Evolutionary conservation across 92 coral and sea anemone genomes (phyloP).

Genomic region (Porites evermanni): DNA sequence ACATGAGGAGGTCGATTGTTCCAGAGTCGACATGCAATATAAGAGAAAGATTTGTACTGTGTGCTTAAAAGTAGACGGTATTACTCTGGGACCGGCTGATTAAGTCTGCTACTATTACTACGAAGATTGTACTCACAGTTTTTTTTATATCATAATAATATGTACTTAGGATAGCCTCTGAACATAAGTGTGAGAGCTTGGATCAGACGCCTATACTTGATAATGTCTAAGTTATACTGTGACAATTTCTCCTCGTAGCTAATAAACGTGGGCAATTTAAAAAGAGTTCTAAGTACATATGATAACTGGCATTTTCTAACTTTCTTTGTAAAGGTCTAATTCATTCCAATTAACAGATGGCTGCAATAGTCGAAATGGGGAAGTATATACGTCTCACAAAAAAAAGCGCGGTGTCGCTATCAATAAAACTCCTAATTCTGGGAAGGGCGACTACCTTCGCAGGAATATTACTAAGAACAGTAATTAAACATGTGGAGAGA

Average conservation of each 20-base stretch:
- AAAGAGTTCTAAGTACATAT: slow-evolving; percentile 9
- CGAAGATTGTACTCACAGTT: background rate
- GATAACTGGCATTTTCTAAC: background rate
- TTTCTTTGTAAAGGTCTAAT: background rate
- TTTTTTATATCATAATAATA: background rate
- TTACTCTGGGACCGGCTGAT: background rate
- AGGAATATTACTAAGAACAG: slow-evolving; percentile 13
- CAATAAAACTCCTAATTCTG: slow-evolving; percentile 24
- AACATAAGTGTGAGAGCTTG: slow-evolving; percentile 13
- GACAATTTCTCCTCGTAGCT: slow-evolving; percentile 17
- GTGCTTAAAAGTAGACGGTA: too few species aligned
- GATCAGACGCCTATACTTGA: slow-evolving; percentile 13
- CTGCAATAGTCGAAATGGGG: slow-evolving; percentile 17
- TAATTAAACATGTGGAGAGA: background rate
- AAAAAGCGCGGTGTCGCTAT: slow-evolving; percentile 10
- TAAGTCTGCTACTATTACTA: too few species aligned
- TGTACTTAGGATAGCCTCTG: slow-evolving; percentile 10
- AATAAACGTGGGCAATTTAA: slow-evolving; percentile 3
- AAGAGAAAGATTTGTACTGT: background rate
- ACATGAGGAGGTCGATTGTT: background rate
- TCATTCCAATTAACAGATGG: slow-evolving; percentile 12
- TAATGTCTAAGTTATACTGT: slow-evolving; percentile 16
- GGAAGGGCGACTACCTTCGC: slow-evolving; percentile 14
- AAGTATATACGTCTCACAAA: slow-evolving; percentile 5
- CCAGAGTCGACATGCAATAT: background rate